phyloP scores from a whole-genome alignment of 2,797 vertebrate genomes.

The Pristis pectinata region DNA sequence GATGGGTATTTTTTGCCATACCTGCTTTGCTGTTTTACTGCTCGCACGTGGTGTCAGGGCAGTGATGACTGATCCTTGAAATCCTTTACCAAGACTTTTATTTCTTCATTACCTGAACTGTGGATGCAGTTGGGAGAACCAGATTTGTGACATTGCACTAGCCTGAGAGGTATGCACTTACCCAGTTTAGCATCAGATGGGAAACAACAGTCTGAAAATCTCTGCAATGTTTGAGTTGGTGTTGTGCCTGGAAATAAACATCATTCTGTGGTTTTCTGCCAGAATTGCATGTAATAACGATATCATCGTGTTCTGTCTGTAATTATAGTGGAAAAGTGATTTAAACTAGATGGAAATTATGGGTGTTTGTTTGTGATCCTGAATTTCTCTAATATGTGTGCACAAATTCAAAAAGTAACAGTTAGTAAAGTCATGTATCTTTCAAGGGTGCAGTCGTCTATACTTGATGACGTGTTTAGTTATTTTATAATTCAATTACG shows the following conservation, averaged over 20 bases:
- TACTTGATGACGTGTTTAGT: neutral
- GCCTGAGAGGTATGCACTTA: neutral
- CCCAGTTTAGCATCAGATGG: neutral
- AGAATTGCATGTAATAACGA: neutral
- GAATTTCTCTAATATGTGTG: neutral
- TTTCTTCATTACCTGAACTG: neutral
- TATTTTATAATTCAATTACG: neutral
- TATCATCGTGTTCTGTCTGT: neutral
- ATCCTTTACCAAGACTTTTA: neutral
- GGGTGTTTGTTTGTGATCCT: neutral
- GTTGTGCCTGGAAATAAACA: neutral
- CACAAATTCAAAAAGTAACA: neutral
- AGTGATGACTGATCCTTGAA: neutral
- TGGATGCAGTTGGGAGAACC: neutral
- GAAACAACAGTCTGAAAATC: neutral
- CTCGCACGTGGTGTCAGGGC: neutral
- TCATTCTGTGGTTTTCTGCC: neutral
- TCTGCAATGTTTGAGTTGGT: neutral
- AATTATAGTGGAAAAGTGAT: neutral
- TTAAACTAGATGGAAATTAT: neutral
- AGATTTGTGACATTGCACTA: neutral
- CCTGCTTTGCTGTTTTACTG: neutral
- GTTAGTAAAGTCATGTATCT: neutral
- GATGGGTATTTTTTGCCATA: neutral
- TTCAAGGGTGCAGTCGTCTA: neutral